Conservation (phyloP, 2,888 invertebrate species). For the Cantharis lateralis region DNA sequence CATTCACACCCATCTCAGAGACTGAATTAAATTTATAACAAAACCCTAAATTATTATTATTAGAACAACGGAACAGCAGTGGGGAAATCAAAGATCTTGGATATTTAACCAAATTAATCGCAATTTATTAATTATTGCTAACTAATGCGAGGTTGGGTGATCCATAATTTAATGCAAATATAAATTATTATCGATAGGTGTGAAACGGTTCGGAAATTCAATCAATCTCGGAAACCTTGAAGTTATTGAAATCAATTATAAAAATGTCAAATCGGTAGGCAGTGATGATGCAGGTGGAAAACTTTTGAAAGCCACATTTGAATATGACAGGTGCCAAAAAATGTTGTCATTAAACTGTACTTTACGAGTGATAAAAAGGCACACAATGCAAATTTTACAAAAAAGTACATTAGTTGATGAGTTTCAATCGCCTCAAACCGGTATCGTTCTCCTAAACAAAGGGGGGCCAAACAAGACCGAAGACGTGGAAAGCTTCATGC, state of each 20-base stretch:
- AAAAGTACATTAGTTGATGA: neutral
- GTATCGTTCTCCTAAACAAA: slow-evolving; percentile 94
- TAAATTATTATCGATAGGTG: neutral
- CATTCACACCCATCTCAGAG: too few species aligned
- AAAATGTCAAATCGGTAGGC: neutral
- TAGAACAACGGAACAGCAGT: too few species aligned
- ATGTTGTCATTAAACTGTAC: neutral
- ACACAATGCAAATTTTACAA: neutral
- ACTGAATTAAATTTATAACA: too few species aligned
- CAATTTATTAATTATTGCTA: neutral
- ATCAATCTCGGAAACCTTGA: neutral
- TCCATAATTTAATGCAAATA: neutral
- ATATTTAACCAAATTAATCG: neutral
- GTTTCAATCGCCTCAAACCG: slow-evolving; percentile 71
- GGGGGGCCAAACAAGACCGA: slow-evolving; percentile 86
- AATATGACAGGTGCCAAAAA: neutral
- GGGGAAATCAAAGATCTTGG: too few species aligned
- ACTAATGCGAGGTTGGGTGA: neutral
- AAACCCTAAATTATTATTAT: too few species aligned
- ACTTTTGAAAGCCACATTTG: neutral
- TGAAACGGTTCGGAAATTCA: neutral
- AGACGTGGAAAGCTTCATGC: slow-evolving; percentile 87
- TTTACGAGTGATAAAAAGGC: neutral
- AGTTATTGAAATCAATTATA: neutral
- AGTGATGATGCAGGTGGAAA: neutral